Conservation (phyloP, 1,140 invertebrate species). For the Pantala flavescens region DNA sequence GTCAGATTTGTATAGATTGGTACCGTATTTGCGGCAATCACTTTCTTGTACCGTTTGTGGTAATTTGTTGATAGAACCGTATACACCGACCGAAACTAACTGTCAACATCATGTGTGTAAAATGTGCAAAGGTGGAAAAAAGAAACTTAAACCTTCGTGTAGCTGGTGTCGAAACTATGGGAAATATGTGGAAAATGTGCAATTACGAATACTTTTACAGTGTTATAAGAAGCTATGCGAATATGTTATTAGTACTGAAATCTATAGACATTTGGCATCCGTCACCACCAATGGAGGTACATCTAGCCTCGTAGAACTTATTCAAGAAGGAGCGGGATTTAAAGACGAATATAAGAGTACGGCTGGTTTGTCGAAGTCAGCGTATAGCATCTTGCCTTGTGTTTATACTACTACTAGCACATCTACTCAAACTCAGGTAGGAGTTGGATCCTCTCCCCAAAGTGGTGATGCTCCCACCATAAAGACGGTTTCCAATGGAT, state of each 20-base stretch:
- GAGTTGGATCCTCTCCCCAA: not conserved
- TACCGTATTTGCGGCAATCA: constrained; percentile 74
- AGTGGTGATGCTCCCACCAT: constrained; percentile 26
- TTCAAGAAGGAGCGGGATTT: constrained; percentile 68
- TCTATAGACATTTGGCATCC: constrained; percentile 47
- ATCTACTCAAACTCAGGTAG: constrained; percentile 40
- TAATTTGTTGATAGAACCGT: constrained; percentile 68
- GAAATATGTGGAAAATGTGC: constrained; percentile 72
- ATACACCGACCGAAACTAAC: constrained; percentile 63
- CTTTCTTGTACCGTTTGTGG: constrained; percentile 81
- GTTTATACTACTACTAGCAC: constrained; percentile 51
- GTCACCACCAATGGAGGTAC: constrained; percentile 40
- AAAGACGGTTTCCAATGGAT: constrained; percentile 51
- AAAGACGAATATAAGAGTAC: constrained; percentile 63
- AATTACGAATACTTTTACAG: constrained; percentile 65
- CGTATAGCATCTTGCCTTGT: constrained; percentile 59
- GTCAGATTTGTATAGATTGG: constrained; percentile 67
- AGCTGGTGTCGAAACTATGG: constrained; percentile 74
- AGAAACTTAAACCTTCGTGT: constrained; percentile 73
- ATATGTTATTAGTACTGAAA: constrained; percentile 59
- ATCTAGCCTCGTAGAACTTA: constrained; percentile 55
- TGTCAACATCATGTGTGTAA: constrained; percentile 81
- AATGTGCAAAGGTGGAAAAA: constrained; percentile 65
- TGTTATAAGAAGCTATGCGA: constrained; percentile 83
- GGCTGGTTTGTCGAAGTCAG: constrained; percentile 53